phyloP scores from a whole-genome alignment of 1,140 invertebrate species.

The Bombus superbus region DNA sequence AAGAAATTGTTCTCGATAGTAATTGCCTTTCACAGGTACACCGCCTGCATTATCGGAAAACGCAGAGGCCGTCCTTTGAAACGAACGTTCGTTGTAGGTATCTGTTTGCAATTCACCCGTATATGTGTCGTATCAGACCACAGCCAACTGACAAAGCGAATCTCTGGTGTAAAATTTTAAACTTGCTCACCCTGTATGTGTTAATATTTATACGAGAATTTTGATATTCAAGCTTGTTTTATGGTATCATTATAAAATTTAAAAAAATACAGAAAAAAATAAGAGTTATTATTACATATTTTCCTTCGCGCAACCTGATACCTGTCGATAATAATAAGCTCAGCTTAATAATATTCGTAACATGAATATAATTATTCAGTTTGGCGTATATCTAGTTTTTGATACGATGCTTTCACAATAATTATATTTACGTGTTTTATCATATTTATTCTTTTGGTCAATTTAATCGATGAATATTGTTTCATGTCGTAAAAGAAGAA shows the following conservation, averaged over 20 bases:
- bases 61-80: constrained; percentile 35
- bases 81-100: constrained; percentile 26
- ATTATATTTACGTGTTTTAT: background rate
- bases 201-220: background rate
- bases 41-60: constrained; percentile 43
- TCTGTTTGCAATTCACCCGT: constrained; percentile 44
- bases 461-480: background rate
- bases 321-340: background rate
- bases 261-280: background rate
- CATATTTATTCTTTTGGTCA: background rate
- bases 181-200: background rate
- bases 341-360: background rate
- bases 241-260: background rate
- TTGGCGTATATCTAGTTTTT: background rate
- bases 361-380: too few relatives aligned
- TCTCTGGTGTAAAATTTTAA: constrained; percentile 29
- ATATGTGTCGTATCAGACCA: constrained; percentile 10
- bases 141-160: constrained; percentile 14
- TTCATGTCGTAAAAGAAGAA: background rate
- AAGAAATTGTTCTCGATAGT: constrained; percentile 39
- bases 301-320: background rate
- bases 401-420: background rate
- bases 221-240: background rate
- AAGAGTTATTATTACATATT: background rate
- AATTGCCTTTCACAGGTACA: constrained; percentile 22